Evolutionary conservation across 2,888 invertebrate genomes (phyloP), one percentile per base, ranked within the genome.

Genomic region (Caenorhabditis panamensis): DNA sequence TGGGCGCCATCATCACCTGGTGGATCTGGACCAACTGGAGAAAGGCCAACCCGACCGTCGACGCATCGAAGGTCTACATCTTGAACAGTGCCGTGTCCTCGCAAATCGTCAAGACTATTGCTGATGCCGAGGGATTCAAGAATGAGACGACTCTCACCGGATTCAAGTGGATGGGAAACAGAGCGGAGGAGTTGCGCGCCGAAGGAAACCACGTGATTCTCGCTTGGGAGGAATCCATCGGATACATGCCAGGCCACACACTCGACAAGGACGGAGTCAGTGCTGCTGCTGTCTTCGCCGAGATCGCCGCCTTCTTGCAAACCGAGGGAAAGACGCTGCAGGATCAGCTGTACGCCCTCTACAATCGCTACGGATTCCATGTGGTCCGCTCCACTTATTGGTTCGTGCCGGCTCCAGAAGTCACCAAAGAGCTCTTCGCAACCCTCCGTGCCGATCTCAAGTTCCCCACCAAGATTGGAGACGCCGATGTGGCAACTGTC

Each of bases 131-230:
- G 90, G 96, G 89, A 1, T 91, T 91, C 83, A 84, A 87, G 64
- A 87, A 87, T 68, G 88, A 89, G 53, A 97, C 98, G 92, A 98
- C 99, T 0, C 93, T 99, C 66, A 99, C 99, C 0, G 99, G 99
- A 0, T 99, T 99, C 91, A 99, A 99, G 91, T 99, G 97, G 97
- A 97, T 99, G 95, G 98, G 96, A 5, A 98, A 97, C 92, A 94
- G 94, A 88, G 93, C 95, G 0, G 92, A 94, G 36, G 94, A 96
- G 6, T 92, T 96, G 68, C 92, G 94, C 41, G 92, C 93, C 73
- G 92, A 94, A 69, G 95, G 94, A 31, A 95, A 95, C 88, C 92
- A 85, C 11, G 95, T 97, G 0, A 91, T 99, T 66, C 96, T 97
- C 92, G 96, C 97, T 0, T 99, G 95, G 92, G 99, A 99, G 91